A percentile compares a stretch with the other conserved stretches of the same genome.
These are phyloP conservation scores for Xiphophorus maculatus DNA, from an alignment of 2,113 vertebrate species.

Conservation along the genomic window DNA sequence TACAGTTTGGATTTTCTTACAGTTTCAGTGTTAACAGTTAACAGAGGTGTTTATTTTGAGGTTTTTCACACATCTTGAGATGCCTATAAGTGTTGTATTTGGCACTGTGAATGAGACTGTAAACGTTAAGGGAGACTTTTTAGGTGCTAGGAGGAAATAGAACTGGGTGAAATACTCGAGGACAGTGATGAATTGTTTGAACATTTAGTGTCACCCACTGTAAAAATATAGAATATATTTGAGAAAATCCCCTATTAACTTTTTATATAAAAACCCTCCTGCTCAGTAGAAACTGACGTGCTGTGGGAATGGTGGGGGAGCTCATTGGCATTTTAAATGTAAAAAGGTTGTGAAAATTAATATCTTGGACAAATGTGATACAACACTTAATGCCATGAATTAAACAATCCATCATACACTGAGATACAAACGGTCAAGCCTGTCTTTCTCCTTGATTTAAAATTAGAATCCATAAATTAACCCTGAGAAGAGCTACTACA, in stretches of 20 bases:
- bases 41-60: not conserved
- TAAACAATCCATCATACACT: too few relatives aligned
- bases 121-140: constrained; percentile 15
- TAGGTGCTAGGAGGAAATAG: constrained; percentile 24
- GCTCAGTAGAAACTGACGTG: constrained; percentile 20
- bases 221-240: constrained; percentile 19
- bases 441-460: too few relatives aligned
- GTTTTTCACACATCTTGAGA: not conserved
- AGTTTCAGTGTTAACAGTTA: too few relatives aligned
- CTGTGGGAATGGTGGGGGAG: not conserved
- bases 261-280: constrained; percentile 34
- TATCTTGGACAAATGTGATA: not conserved
- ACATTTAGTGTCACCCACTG: constrained; percentile 25
- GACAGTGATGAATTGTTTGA: constrained; percentile 62
- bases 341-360: not conserved
- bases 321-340: not conserved
- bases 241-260: constrained; percentile 24
- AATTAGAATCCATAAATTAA: too few relatives aligned
- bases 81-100: not conserved
- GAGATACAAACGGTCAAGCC: too few relatives aligned
- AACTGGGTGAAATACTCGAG: constrained; percentile 22
- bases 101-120: not conserved
- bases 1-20: not conserved
- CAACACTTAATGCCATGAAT: not conserved
- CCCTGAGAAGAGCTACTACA: too few relatives aligned